Evolutionary conservation across 2,888 invertebrate species (phyloP), one percentile per base, ranked within the genome.

Genomic region (Danaus chrysippus): DNA sequence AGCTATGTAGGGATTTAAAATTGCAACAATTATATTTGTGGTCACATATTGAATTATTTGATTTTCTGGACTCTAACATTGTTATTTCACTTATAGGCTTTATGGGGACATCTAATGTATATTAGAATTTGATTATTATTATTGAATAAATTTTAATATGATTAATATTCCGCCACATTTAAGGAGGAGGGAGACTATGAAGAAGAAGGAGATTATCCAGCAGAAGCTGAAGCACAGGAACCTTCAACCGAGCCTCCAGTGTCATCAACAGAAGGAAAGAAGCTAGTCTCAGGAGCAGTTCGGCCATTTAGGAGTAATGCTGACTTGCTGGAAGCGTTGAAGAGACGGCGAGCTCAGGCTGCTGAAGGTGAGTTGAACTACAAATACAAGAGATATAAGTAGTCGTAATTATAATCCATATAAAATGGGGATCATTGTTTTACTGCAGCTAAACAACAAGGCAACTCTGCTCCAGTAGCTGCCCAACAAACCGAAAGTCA

Each of bases 281-380:
- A 95, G 73, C 93, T 94, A 71, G 83, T 94, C 0, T 92, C 90
- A 54, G 91, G 92, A 0, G 94, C 94, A 13, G 93, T 95, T 13
- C 87, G 96, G 61, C 95, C 96, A 0, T 95, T 95, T 92, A 93
- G 95, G 73, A 95, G 95, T 75, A 95, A 96, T 82, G 94, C 95
- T 63, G 95, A 95, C 73, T 91, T 96, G 41, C 84, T 96, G 54
- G 95, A 93, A 60, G 93, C 94, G 0, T 85, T 96, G 63, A 95
- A 95, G 81, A 93, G 94, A 73, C 92, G 95, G 74, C 92, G 95
- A 72, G 94, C 94, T 65, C 94, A 94, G 78, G 94, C 92, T 15
- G 93, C 93, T 68, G 92, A 92, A 79, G 92, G 93, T 92, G 87
- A 82, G n/a, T 34, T 42, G 19, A 43, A 19, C 23, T 23, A 54